phyloP scores from a whole-genome alignment of 2,888 invertebrate species.

The Acleris literana region DNA sequence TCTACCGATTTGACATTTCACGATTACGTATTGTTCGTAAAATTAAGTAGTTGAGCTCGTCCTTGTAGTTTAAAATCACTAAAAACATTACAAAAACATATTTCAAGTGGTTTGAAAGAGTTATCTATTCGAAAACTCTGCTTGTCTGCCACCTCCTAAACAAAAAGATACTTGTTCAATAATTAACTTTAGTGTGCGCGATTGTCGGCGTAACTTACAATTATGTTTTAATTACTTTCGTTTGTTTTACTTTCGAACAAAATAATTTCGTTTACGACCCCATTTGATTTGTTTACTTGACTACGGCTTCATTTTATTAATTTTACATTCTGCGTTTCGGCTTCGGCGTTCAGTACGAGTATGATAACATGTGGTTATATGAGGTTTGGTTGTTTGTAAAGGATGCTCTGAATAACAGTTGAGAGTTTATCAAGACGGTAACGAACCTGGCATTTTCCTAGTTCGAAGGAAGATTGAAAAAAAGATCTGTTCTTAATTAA shows the following conservation, averaged over 20 bases:
- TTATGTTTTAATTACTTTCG: constrained; percentile 48
- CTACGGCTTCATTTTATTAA: constrained; percentile 42
- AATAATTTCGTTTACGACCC: constrained; percentile 45
- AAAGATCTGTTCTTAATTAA: too few species aligned
- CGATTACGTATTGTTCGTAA: too few species aligned
- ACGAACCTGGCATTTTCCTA: too few species aligned
- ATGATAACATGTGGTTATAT: too few species aligned
- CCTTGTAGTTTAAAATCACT: too few species aligned
- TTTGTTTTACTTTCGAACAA: constrained; percentile 46
- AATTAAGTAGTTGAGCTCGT: too few species aligned
- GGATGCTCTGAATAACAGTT: too few species aligned
- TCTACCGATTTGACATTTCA: too few species aligned
- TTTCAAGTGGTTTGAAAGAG: neutral
- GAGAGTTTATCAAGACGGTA: too few species aligned
- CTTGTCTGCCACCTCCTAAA: constrained; percentile 7
- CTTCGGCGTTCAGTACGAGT: too few species aligned
- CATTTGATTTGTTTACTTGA: constrained; percentile 46
- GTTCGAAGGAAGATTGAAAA: too few species aligned
- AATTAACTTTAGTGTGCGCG: constrained; percentile 36
- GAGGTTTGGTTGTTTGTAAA: too few species aligned
- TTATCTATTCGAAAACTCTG: neutral
- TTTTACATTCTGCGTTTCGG: constrained; percentile 20
- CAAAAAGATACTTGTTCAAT: constrained; percentile 35
- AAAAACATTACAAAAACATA: neutral
- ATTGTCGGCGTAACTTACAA: constrained; percentile 44